These are phyloP conservation scores for Thymallus thymallus DNA, from an alignment of 2,113 vertebrate species.

Conservation along the genomic window DNA sequence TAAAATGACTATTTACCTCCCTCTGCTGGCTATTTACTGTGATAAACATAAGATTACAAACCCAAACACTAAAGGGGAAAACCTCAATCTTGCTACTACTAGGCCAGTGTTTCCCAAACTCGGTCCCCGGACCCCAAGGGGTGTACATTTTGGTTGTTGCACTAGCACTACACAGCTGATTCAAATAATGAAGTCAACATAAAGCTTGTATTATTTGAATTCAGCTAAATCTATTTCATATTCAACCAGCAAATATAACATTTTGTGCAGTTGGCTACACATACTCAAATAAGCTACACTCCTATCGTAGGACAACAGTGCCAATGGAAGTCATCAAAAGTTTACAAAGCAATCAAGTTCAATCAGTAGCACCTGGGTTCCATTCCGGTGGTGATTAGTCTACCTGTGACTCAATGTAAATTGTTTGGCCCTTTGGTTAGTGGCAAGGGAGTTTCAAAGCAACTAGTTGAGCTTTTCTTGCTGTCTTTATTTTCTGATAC, in stretches of 20 bases:
- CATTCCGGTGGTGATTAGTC: not conserved
- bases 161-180: too few species aligned
- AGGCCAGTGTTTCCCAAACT: too few species aligned
- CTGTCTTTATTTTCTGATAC: not conserved
- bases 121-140: too few species aligned
- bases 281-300: not conserved
- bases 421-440: not conserved
- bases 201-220: too few species aligned
- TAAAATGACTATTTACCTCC: not conserved
- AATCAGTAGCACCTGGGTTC: conserved; percentile 34
- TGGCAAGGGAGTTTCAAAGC: not conserved
- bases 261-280: not conserved
- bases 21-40: conserved; percentile 2
- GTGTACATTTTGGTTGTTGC: too few species aligned
- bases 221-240: too few species aligned
- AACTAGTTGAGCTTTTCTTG: not conserved
- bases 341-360: not conserved
- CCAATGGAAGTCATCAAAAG: not conserved
- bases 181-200: too few species aligned
- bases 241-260: not conserved
- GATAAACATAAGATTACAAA: too few species aligned
- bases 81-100: too few species aligned
- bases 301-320: not conserved
- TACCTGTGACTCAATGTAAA: not conserved
- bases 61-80: too few species aligned